Evolutionary conservation across 2,797 vertebrate genomes (phyloP), one percentile per base, ranked within the genome.

Genomic region (Sciurus carolinensis): DNA sequence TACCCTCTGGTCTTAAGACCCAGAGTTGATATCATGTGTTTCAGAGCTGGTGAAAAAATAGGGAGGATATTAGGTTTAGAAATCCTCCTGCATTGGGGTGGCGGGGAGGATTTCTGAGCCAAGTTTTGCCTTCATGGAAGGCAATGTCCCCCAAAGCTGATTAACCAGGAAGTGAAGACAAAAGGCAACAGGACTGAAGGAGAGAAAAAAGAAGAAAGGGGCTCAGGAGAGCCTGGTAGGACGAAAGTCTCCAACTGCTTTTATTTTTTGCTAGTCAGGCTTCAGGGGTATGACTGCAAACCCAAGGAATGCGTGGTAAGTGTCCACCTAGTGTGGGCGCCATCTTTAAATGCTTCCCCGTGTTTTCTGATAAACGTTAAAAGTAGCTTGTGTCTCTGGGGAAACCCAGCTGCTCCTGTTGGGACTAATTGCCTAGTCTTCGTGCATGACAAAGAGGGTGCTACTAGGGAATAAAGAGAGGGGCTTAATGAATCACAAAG

Each of bases 401-500:
- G 92, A 95, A 96, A 81, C 90, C 50, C 47, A 75, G 28, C 64
- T 10, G 8, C 91, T 96, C 94, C 91, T 90, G 62, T 93, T 52
- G 95, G 83, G 67, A 83, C 95, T 98, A 94, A 96, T 95, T 95
- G 88, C 75, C 64, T 67, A 95, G 72, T 85, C 93, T 93, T 96
- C 93, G 75, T 90, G 73, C 76, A 10, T 97, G 96, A 98, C 91
- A 87, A 97, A 98, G 92, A 97, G 91, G 91, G 91, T 97, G 76
- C 97, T 96, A 64, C 89, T 94, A 59, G 96, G 83, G 94, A 97
- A 81, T 71, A 76, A 71, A 79, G 95, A 96, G 96, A 96, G 90
- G 30, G 87, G 92, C 95, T 97, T 97, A 97, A 98, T 97, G 97
- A 98, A 98, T 98, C 97, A 97, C 97, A 97, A 97, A 98, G 95